Evolutionary conservation across 2,113 vertebrate species (phyloP).

Genomic region (Campylomormyrus tamandua): DNA sequence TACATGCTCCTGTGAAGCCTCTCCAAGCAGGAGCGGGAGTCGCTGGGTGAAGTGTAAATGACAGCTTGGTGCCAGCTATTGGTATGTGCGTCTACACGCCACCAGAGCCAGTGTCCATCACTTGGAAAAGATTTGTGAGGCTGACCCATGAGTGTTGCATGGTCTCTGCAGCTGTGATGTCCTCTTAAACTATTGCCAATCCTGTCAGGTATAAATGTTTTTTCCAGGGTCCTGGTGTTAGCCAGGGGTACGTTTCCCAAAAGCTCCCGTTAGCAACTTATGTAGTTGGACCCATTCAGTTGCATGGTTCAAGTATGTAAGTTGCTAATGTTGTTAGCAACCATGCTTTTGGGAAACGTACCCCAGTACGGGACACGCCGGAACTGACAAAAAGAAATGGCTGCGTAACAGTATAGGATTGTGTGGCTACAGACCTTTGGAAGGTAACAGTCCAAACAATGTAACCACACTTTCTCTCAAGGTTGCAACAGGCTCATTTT

Average conservation of each 20-base stretch:
- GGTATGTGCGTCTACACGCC: background rate
- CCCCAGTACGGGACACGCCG: background rate
- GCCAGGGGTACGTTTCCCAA: no score
- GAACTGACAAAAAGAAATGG: background rate
- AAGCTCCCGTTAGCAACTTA: no score
- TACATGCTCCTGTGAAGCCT: background rate
- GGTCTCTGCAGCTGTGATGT: background rate
- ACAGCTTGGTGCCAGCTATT: background rate
- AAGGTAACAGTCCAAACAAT: background rate
- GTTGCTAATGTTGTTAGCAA: no score
- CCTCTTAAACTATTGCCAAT: background rate
- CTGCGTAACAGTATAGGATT: background rate
- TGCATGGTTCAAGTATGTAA: no score
- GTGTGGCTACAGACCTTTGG: background rate
- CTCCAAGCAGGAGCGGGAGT: background rate
- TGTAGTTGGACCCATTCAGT: no score
- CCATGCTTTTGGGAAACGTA: no score
- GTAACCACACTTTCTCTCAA: background rate
- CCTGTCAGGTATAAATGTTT: background rate
- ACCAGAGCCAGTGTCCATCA: background rate
- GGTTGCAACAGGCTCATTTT: background rate
- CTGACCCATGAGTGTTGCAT: background rate
- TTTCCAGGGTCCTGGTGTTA: background rate
- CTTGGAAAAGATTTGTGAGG: background rate
- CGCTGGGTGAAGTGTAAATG: background rate